Evolutionary conservation across 2,113 vertebrate genomes (phyloP).

Genomic region (Phoenicopterus ruber): DNA sequence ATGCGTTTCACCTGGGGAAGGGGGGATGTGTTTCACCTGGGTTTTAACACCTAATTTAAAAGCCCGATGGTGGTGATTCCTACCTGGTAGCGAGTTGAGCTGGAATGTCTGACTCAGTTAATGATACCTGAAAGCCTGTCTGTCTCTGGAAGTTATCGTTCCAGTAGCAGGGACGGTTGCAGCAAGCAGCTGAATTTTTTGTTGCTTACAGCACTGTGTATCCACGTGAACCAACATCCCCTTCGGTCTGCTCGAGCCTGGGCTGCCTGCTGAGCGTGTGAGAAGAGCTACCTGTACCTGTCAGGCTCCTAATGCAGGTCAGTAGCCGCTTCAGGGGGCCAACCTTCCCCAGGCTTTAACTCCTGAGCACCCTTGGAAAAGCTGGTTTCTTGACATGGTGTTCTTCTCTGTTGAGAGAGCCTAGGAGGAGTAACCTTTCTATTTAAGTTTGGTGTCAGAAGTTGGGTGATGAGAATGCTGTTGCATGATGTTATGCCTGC

Average conservation of each 20-base stretch:
- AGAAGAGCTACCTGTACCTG: not conserved
- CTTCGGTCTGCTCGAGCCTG: not conserved
- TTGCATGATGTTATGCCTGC: not conserved
- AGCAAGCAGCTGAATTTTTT: not conserved
- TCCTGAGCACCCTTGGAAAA: not conserved
- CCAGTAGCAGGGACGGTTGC: not conserved
- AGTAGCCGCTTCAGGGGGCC: not conserved
- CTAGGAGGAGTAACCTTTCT: not conserved
- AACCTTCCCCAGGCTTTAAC: not conserved
- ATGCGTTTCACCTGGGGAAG: not conserved
- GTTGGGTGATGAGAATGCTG: not conserved
- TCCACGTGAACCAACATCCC: not conserved
- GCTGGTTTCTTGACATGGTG: not conserved
- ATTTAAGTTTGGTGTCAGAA: not conserved
- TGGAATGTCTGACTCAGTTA: not conserved
- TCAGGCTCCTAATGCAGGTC: constrained; percentile 9
- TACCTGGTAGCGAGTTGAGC: not conserved
- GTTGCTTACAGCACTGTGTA: not conserved
- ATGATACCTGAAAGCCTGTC: not conserved
- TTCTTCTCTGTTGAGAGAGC: not conserved
- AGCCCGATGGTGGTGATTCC: not conserved
- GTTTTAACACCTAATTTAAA: not conserved
- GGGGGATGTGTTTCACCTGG: not conserved
- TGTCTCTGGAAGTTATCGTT: not conserved
- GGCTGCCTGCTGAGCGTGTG: not conserved